These are phyloP conservation scores for Ophion obscuratus DNA, from an alignment of 2,888 invertebrate genomes.

Conservation along the genomic window DNA sequence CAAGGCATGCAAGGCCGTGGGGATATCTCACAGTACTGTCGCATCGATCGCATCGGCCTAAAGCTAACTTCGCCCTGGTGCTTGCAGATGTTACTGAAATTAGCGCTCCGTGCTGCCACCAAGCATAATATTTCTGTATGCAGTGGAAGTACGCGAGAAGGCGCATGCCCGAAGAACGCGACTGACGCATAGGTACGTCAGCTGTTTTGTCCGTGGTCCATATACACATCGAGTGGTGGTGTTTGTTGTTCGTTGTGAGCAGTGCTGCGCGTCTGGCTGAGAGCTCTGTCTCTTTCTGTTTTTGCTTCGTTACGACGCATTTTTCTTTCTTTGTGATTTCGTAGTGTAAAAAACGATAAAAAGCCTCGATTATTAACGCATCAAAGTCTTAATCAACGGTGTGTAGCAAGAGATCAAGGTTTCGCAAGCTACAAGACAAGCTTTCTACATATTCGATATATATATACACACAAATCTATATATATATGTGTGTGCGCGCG, in stretches of 20 bases:
- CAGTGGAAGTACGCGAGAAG: background rate
- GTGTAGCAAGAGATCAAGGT: background rate
- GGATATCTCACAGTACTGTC: no score
- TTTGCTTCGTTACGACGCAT: constrained; percentile 11
- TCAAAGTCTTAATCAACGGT: constrained; percentile 19
- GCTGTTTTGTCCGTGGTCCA: constrained; percentile 78
- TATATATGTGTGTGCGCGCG: background rate
- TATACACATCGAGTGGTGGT: constrained; percentile 62
- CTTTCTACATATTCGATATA: constrained; percentile 14
- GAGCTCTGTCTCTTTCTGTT: constrained; percentile 36
- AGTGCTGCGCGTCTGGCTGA: constrained; percentile 59
- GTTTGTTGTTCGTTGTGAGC: constrained; percentile 66
- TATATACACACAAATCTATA: background rate
- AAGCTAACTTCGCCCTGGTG: no score
- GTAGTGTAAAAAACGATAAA: constrained; percentile 15
- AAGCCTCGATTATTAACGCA: constrained; percentile 5
- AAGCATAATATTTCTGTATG: constrained; percentile 8
- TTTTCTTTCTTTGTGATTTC: constrained; percentile 65
- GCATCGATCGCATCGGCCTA: no score
- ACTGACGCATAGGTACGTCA: constrained; percentile 79
- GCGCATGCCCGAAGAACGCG: constrained; percentile 56
- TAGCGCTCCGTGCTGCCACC: constrained; percentile 29
- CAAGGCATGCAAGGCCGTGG: no score
- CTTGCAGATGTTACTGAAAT: constrained; percentile 21
- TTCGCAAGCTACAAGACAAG: background rate